A percentile compares a stretch with the other conserved stretches of the same genome.
These are phyloP conservation scores for Cylas formicarius DNA, from an alignment of 1,140 invertebrate species.

Conservation along the genomic window DNA sequence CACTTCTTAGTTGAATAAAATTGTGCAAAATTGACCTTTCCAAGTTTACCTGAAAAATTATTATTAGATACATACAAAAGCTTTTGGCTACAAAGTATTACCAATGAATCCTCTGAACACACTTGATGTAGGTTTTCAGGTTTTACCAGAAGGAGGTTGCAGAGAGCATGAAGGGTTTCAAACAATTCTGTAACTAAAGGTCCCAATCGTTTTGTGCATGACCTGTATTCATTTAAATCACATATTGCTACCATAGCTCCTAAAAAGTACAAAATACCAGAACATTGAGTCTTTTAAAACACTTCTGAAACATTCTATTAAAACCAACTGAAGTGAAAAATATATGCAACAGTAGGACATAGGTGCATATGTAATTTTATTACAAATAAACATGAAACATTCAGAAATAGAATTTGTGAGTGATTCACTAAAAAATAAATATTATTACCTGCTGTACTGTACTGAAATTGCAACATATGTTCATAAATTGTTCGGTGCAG, in stretches of 20 bases:
- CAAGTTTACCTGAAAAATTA: slow-evolving; percentile 66
- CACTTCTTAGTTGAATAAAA: slow-evolving; percentile 88
- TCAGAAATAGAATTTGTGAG: slow-evolving; percentile 1
- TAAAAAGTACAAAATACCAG: too few relatives aligned
- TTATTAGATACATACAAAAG: not conserved
- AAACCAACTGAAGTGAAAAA: too few relatives aligned
- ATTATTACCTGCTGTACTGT: slow-evolving; percentile 77
- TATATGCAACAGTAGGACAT: too few relatives aligned
- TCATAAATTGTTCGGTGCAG: slow-evolving; percentile 94
- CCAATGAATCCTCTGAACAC: slow-evolving; percentile 87
- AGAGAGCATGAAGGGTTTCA: slow-evolving; percentile 90
- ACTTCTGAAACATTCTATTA: too few relatives aligned
- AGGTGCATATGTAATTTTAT: too few relatives aligned
- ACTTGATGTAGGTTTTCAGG: slow-evolving; percentile 95
- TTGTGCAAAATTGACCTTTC: slow-evolving; percentile 80
- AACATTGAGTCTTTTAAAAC: too few relatives aligned
- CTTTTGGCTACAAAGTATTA: slow-evolving; percentile 45
- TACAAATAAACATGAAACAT: too few relatives aligned
- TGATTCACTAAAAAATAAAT: too few relatives aligned
- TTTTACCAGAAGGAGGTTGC: slow-evolving; percentile 91
- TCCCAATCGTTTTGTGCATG: slow-evolving; percentile 52
- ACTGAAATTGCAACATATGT: slow-evolving; percentile 91
- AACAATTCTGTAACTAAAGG: slow-evolving; percentile 79
- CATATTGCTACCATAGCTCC: slow-evolving; percentile 96
- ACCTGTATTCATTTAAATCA: slow-evolving; percentile 91